Percentiles rank a stretch among this genome's conserved stretches.
These are phyloP conservation scores for Varanus komodoensis DNA, from an alignment of 2,113 vertebrate species.

Conservation along the genomic window DNA sequence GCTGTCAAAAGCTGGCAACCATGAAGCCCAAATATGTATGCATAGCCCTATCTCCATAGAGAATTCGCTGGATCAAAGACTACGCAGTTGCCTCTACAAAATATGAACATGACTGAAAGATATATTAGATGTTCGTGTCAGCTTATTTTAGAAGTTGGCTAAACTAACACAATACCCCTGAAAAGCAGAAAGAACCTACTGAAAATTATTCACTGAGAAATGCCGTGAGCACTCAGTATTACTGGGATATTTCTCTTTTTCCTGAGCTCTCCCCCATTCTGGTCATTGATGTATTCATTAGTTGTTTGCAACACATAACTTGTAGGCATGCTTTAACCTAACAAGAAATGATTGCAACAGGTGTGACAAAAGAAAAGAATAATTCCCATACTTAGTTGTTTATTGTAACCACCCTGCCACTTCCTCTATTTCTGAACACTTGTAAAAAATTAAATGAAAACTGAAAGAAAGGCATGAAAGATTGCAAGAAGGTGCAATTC, in stretches of 20 bases:
- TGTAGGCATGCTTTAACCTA: constrained; percentile 62
- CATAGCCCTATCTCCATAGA: background rate
- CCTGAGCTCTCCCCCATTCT: constrained; percentile 56
- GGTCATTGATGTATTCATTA: constrained; percentile 59
- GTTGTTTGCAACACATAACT: constrained; percentile 69
- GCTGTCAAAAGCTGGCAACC: background rate
- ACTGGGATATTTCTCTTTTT: constrained; percentile 65
- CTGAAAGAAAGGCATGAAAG: constrained; percentile 78
- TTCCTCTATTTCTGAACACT: constrained; percentile 67
- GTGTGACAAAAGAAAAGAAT: constrained; percentile 70
- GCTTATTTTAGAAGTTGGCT: constrained; percentile 41
- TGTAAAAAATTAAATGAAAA: constrained; percentile 72
- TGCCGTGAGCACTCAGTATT: constrained; percentile 48
- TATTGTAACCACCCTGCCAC: constrained; percentile 74
- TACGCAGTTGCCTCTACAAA: background rate
- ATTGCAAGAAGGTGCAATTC: constrained; percentile 77
- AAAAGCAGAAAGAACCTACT: constrained; percentile 56
- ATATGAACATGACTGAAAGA: constrained; percentile 35
- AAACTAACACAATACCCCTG: constrained; percentile 41
- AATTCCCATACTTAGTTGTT: constrained; percentile 74
- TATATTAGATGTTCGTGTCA: constrained; percentile 37
- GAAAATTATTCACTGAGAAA: constrained; percentile 61
- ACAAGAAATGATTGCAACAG: constrained; percentile 70
- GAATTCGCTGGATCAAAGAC: constrained; percentile 12
- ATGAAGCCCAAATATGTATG: constrained; percentile 10